Evolutionary conservation across 2,113 vertebrate species (phyloP).

Genomic region (Hemibagrus wyckioides): DNA sequence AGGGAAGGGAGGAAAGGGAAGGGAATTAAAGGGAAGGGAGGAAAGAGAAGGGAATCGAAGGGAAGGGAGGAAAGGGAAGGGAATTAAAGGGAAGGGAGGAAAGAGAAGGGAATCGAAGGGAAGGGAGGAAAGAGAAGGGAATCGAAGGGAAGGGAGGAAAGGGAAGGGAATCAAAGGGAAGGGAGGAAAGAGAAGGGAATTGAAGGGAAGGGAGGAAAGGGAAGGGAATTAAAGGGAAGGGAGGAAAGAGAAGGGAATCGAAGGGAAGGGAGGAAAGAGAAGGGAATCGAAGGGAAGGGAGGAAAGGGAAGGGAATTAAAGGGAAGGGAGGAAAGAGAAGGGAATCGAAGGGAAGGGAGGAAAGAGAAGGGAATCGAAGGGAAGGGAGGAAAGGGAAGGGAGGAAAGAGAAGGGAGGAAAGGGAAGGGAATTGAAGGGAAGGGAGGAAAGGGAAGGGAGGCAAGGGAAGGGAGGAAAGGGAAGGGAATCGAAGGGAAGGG

Average conservation of each 20-base stretch:
- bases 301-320: not conserved
- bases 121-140: too few relatives aligned
- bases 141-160: not conserved
- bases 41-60: not conserved
- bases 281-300: rapidly evolving
- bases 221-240: not conserved
- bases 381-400: too few relatives aligned
- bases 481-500: not conserved
- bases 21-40: too few relatives aligned
- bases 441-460: too few relatives aligned
- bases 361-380: too few relatives aligned
- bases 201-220: too few relatives aligned
- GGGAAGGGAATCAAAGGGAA: too few relatives aligned
- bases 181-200: too few relatives aligned
- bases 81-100: too few relatives aligned
- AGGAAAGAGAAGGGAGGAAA: not conserved
- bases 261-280: not conserved
- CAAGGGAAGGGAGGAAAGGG: too few relatives aligned
- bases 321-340: not conserved
- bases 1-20: too few relatives aligned
- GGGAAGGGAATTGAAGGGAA: too few relatives aligned
- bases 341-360: not conserved
- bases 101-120: rapidly evolving
- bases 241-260: not conserved
- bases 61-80: not conserved